Evolutionary conservation across 1,140 invertebrate genomes (phyloP).

Genomic region (Camponotus floridanus): DNA sequence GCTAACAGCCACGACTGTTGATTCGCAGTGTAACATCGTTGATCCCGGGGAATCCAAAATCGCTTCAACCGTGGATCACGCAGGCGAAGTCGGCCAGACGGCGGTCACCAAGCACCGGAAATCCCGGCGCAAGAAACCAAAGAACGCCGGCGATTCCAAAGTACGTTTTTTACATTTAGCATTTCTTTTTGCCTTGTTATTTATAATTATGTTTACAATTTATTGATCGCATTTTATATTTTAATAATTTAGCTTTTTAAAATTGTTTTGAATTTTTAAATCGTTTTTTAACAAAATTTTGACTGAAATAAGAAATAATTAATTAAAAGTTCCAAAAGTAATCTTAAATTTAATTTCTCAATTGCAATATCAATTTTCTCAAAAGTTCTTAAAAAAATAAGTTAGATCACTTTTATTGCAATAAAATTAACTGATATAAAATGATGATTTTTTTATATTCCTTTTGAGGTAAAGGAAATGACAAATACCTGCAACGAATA

Average conservation of each 20-base stretch:
- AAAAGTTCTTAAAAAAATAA: background rate
- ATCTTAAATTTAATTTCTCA: too few species aligned
- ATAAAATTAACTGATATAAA: background rate
- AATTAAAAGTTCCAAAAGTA: too few species aligned
- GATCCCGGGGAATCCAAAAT: slow-evolving; percentile 53
- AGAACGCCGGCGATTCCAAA: slow-evolving; percentile 74
- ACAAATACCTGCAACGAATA: slow-evolving; percentile 72
- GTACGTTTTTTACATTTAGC: slow-evolving; percentile 56
- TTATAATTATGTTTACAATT: slow-evolving; percentile 33
- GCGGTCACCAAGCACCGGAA: slow-evolving; percentile 77
- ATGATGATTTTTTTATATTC: background rate
- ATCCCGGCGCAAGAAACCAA: slow-evolving; percentile 78
- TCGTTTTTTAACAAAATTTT: background rate
- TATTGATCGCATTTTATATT: background rate
- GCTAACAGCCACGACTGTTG: slow-evolving; percentile 22
- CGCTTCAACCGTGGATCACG: slow-evolving; percentile 75
- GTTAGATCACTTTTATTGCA: background rate
- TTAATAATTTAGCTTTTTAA: background rate
- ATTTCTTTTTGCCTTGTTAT: background rate
- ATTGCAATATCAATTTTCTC: too few species aligned
- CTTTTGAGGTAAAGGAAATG: slow-evolving; percentile 73
- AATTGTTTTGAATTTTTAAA: background rate
- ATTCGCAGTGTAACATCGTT: slow-evolving; percentile 25
- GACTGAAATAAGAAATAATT: too few species aligned
- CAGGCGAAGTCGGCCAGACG: slow-evolving; percentile 73